Base-by-base conservation (phyloP, 2,888 invertebrate species). In the Apamea monoglypha region DNA sequence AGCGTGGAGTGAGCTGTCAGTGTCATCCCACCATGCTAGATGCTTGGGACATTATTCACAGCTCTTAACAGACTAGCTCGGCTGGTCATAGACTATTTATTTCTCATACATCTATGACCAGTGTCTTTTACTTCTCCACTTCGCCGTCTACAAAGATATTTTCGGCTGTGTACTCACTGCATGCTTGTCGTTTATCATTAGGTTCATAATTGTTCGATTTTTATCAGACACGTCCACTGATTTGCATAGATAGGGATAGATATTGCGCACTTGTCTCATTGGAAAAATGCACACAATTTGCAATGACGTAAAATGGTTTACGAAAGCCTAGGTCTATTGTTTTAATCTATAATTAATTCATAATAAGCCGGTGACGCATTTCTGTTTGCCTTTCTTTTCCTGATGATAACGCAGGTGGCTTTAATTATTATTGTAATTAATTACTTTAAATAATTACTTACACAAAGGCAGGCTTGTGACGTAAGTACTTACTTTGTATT, bases 311-410 rank as follows among this genome's bases (percentile, higher is more conserved):
- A 29, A 80, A 47, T 29, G 16, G 36, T 53, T 73, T 80, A 71
- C 85, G 85, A 85, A 67, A 71, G 1, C 59, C 71, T 50, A 70
- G 5, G 66, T 67, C 80, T 61, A 81, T 82, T 75, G 82, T 82
- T 25, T 67, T 50, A 71, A 85, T 75, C 61, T 71, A 50, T 32
- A 50, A 85, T 69, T 70, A 66, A 69, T 53, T 61, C 21, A n/a
- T 56, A 69, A 50, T 72, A 82, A 50, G 29, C 40, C 6, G 56
- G 14, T 83, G 83, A 86, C 83, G 87, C 69, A 74, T 74, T 81
- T 70, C 56, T 59, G 18, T 56, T 72, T 73, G 32, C 36, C 66
- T 86, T 83, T 83, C 77, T 83, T 85, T 85, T 85, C 71, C 71
- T 75, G 82, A 72, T 75, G 82, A 72, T 86, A 83, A 72, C 63